Evolutionary conservation across 1,140 invertebrate genomes (phyloP), one percentile per base, ranked within the genome.

Genomic region (Bombus impatiens): DNA sequence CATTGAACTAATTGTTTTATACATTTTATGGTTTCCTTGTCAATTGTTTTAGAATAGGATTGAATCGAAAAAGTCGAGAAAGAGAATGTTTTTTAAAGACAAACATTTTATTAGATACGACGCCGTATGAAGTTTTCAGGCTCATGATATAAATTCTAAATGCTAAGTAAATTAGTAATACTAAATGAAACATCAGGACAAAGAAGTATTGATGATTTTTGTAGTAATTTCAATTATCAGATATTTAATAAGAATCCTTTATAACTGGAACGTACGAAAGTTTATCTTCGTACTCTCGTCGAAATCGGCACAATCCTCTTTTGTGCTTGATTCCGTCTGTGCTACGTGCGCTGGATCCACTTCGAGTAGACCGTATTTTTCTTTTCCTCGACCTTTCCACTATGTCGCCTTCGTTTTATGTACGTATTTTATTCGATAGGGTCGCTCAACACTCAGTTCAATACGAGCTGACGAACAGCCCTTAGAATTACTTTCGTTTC

Each of bases 401-500:
- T n/a, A 15, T 72, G 70, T 59, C 74, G 53, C 72, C 53, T 82
- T 78, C 79, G 77, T 80, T 86, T 86, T 75, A 79, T 81, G 35
- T 86, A 86, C 84, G 84, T 86, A 86, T 81, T 81, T 75, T 72
- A 77, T 28, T 78, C 75, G 86, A 84, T 84, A 59, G 84, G 78
- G 84, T 81, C 78, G 37, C 35, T 15, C 82, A 59, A 81, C 78
- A 81, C 79, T 79, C 86, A 37, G 74, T 80, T 88, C 77, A 86
- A 90, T 90, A 82, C 82, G 76, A 90, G 75, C 67, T 78, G 86
- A 84, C 75, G 78, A 81, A 87, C 79, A 78, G 67, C 82, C 70
- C 76, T 57, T 90, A 35, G 82, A 90, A 90, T 90, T 90, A 88
- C 89, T 90, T 90, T 87, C 88, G 86, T 90, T 88, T 85, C 86